These are phyloP conservation scores for Halictus rubicundus DNA, from an alignment of 1,140 invertebrate genomes.

Conservation along the genomic window DNA sequence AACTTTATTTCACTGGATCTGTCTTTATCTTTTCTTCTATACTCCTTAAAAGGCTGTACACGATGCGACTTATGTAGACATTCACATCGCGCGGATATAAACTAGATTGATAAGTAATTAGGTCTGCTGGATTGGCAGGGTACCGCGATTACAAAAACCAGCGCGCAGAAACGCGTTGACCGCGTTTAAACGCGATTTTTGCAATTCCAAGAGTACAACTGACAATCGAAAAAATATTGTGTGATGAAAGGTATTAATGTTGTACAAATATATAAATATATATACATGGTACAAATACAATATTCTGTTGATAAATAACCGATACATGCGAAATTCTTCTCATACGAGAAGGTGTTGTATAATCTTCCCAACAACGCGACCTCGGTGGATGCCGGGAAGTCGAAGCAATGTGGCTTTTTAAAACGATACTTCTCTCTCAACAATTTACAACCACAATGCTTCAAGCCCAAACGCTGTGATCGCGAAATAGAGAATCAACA, in stretches of 20 bases:
- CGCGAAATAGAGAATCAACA: constrained; percentile 41
- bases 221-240: constrained; percentile 60
- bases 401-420: constrained; percentile 72
- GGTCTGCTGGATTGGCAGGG: constrained; percentile 52
- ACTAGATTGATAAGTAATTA: constrained; percentile 57
- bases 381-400: constrained; percentile 66
- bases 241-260: constrained; percentile 67
- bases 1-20: constrained; percentile 49
- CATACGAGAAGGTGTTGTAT: constrained; percentile 59
- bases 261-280: constrained; percentile 68
- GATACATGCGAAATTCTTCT: constrained; percentile 71
- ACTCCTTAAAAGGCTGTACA: constrained; percentile 53
- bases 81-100: constrained; percentile 55
- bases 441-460: constrained; percentile 71
- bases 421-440: constrained; percentile 52
- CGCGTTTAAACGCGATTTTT: constrained; percentile 46
- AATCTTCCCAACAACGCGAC: constrained; percentile 68
- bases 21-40: constrained; percentile 35
- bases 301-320: constrained; percentile 75
- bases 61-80: constrained; percentile 52
- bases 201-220: constrained; percentile 51
- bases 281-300: constrained; percentile 73
- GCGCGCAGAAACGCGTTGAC: constrained; percentile 16
- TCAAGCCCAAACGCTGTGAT: constrained; percentile 76
- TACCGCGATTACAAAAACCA: constrained; percentile 53